A percentile compares a stretch with the other conserved stretches of the same genome.
These are phyloP conservation scores for Boloria selene DNA, from an alignment of 2,888 invertebrate genomes.

Conservation along the genomic window DNA sequence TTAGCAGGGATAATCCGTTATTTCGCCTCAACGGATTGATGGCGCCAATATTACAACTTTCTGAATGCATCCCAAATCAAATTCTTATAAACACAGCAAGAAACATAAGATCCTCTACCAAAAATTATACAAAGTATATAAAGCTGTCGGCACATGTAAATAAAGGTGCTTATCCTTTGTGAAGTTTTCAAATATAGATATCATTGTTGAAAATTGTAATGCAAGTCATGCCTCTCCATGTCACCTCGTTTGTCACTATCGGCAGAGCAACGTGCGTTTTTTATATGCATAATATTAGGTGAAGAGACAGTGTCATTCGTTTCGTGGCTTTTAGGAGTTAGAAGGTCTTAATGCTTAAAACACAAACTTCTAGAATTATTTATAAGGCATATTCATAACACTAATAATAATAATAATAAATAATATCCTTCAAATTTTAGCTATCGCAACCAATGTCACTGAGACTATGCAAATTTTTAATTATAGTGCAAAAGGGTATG, in stretches of 20 bases:
- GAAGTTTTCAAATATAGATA: slow-evolving; percentile 17
- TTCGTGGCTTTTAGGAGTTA: too few species aligned
- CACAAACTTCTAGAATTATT: too few species aligned
- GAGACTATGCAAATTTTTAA: too few species aligned
- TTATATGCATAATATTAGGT: slow-evolving; percentile 46
- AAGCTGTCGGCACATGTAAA: background rate
- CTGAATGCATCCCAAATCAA: slow-evolving; percentile 40
- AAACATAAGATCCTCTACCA: background rate
- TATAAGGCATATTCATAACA: too few species aligned
- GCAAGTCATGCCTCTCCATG: slow-evolving; percentile 49
- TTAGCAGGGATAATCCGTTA: slow-evolving; percentile 35
- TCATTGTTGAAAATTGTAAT: slow-evolving; percentile 42
- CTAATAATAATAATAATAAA: too few species aligned
- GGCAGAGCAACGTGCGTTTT: slow-evolving; percentile 55
- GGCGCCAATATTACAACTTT: slow-evolving; percentile 31
- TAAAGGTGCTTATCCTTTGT: slow-evolving; percentile 24
- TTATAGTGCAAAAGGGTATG: too few species aligned
- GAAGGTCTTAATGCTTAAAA: too few species aligned
- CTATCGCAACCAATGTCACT: too few species aligned
- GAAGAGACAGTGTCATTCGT: background rate
- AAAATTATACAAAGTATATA: slow-evolving; percentile 5
- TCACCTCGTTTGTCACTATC: slow-evolving; percentile 68
- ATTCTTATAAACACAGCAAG: slow-evolving; percentile 35
- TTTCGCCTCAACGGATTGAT: slow-evolving; percentile 27
- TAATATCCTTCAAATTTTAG: too few species aligned